Base-by-base conservation (phyloP, 2,113 vertebrate genomes). In the Anolis carolinensis region DNA sequence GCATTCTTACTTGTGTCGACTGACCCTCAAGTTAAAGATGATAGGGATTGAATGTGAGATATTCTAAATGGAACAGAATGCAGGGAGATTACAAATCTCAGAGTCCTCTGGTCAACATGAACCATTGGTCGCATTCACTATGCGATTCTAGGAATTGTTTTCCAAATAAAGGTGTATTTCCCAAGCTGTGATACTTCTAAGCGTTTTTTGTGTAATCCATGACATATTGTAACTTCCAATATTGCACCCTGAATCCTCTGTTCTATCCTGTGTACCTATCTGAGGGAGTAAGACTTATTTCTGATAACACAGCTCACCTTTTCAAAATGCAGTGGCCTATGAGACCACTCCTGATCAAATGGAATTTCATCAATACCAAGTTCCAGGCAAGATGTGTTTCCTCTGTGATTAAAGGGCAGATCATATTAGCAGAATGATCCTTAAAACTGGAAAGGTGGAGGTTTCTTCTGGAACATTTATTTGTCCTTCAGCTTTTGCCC, bases 401-500 rank as follows among this genome's bases (percentile, higher is more conserved):
- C 21, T 50, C 78, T 36, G 30, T 80, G 70, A 20, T 27, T 11
- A 50, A 88, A 75, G 86, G 85, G 30, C 65, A 48, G 63, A 72
- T 74, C 36, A 79, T 87, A 88, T 79, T 76, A 82, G 82, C 59
- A 84, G 77, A 77, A 83, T 3, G 52, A 30, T 80, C 55, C 5
- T 73, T 75, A 21, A 63, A 5, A 65, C 73, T 74, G 72, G 87
- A 74, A 73, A 79, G 63, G 21, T 62, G 86, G n/a, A 74, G 59
- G 13, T 67, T 68, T 65, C 74, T 89, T 76, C 83, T 73, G 79
- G 62, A 77, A 72, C 14, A 32, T 87, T 79, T 77, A 52, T 82
- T 85, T 90, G 62, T 93, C 84, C 78, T 86, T 50, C 78, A 65
- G 44, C 10, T 73, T 90, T 75, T 89, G 65, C 76, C 81, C 36